phyloP scores from a whole-genome alignment of 2,113 vertebrate genomes.

The Danionella cerebrum region DNA sequence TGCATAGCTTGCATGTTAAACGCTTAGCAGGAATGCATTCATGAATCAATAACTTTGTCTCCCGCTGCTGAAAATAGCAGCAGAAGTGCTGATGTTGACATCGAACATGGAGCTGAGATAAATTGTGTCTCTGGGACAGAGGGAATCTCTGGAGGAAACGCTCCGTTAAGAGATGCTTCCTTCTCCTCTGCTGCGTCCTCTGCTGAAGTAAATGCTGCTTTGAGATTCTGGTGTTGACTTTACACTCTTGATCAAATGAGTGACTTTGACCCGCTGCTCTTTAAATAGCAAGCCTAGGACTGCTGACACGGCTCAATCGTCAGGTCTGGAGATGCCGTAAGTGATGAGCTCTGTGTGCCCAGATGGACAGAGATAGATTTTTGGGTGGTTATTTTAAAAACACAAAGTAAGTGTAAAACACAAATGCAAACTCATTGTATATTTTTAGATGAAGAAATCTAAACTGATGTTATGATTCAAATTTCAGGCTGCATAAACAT shows the following conservation, averaged over 20 bases:
- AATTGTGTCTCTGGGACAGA: not conserved
- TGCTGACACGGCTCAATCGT: no score
- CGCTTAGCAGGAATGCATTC: not conserved
- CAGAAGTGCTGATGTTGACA: constrained; percentile 26
- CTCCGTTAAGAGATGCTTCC: not conserved
- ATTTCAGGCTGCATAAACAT: no score
- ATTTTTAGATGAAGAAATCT: no score
- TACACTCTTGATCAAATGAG: not conserved
- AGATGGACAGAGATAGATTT: no score
- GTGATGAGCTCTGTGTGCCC: no score
- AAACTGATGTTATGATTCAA: no score
- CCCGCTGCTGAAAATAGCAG: not conserved
- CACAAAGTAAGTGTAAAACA: no score
- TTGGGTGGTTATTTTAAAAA: no score
- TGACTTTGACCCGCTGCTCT: not conserved
- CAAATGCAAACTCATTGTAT: no score
- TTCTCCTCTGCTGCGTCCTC: not conserved
- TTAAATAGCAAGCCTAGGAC: no score
- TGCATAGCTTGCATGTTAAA: constrained; percentile 17
- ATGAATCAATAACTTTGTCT: constrained; percentile 19
- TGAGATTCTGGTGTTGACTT: not conserved
- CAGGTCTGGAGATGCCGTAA: no score
- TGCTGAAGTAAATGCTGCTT: not conserved
- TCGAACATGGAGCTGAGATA: not conserved
- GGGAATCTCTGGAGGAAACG: not conserved